Evolutionary conservation across 1,140 invertebrate genomes (phyloP).

Genomic region (Dysdera silvatica): DNA sequence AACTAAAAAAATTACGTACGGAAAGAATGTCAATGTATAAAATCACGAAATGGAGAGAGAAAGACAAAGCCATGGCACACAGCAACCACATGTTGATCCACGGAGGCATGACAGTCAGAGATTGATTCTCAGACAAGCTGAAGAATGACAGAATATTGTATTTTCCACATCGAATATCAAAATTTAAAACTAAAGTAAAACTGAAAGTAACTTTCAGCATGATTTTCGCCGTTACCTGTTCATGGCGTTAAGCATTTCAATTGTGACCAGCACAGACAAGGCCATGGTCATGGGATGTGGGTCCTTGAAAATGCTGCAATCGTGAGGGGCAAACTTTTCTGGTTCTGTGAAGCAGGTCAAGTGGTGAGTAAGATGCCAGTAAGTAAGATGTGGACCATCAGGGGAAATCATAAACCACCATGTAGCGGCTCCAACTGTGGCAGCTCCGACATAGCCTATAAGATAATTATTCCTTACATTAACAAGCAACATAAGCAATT

Average conservation of each 20-base stretch:
- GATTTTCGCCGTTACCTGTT: conserved; percentile 92
- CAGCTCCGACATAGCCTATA: conserved; percentile 77
- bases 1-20: conserved; percentile 57
- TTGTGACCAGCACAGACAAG: conserved; percentile 96
- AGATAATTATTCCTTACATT: too few relatives aligned
- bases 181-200: background rate
- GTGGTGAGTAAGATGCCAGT: conserved; percentile 72
- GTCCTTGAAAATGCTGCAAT: conserved; percentile 95
- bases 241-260: conserved; percentile 99
- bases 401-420: conserved; percentile 99
- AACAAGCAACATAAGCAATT: too few relatives aligned
- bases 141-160: conserved; percentile 33
- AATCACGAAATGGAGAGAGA: conserved; percentile 99
- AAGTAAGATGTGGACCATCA: conserved; percentile 85
- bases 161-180: background rate
- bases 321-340: conserved; percentile 65
- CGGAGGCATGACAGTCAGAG: conserved; percentile 93
- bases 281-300: conserved; percentile 99
- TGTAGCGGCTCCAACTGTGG: conserved; percentile 94
- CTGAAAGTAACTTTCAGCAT: too few relatives aligned
- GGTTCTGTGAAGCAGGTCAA: conserved; percentile 47
- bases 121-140: conserved; percentile 99
- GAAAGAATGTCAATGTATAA: conserved; percentile 97
- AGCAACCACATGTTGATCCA: conserved; percentile 97
- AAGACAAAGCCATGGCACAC: conserved; percentile 95